phyloP scores from a whole-genome alignment of 2,113 vertebrate genomes.

The Bufo gargarizans region DNA sequence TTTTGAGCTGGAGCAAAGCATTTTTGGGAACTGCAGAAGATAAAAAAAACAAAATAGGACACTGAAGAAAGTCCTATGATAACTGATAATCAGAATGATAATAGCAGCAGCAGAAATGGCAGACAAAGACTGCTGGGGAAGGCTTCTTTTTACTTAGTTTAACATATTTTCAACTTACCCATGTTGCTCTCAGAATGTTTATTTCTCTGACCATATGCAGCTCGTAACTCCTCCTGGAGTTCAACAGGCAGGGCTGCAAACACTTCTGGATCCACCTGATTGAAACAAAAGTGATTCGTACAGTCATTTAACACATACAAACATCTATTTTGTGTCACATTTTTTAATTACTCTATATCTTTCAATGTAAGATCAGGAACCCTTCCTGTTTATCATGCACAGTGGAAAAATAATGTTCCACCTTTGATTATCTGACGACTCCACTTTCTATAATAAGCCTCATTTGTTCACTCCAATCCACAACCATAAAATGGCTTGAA shows the following conservation, averaged over 20 bases:
- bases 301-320: background rate
- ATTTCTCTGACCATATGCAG: constrained; percentile 83
- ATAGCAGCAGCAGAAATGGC: background rate
- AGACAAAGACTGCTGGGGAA: too few relatives aligned
- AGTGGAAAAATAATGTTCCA: background rate
- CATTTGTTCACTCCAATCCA: background rate
- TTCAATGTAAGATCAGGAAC: too few relatives aligned
- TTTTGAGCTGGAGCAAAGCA: constrained; percentile 80
- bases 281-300: constrained; percentile 1
- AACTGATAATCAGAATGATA: background rate
- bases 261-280: constrained; percentile 94
- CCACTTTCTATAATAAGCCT: background rate
- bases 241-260: constrained; percentile 92
- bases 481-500: background rate
- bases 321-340: background rate
- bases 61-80: background rate
- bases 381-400: too few relatives aligned
- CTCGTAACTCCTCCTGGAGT: constrained; percentile 90
- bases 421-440: background rate
- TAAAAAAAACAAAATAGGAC: background rate
- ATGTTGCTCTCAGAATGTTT: constrained; percentile 70
- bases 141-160: background rate
- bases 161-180: constrained; percentile 64
- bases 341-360: too few relatives aligned
- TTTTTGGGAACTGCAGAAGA: constrained; percentile 80